Conservation (phyloP, 2,888 invertebrate genomes). For the Mamestra brassicae region DNA sequence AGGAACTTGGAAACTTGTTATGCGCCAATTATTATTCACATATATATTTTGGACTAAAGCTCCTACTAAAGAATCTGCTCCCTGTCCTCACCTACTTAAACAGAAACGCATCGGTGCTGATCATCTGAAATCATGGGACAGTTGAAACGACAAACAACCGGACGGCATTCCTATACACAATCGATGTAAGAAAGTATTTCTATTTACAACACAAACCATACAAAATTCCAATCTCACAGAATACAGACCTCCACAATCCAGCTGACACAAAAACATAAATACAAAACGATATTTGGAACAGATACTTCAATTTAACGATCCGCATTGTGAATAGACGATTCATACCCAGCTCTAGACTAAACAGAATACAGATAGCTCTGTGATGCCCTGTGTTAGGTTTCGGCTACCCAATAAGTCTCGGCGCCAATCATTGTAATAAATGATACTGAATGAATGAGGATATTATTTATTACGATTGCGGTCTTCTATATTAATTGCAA, state of each 20-base stretch:
- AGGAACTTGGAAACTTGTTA: no score
- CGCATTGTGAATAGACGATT: conserved; percentile 29
- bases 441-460: conserved; percentile 46
- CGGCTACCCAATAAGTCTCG: conserved; percentile 18
- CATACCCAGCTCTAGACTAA: conserved; percentile 54
- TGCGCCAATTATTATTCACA: no score
- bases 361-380: conserved; percentile 21
- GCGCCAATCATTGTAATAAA: conserved; percentile 41
- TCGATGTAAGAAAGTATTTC: no score
- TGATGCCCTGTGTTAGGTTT: conserved; percentile 27
- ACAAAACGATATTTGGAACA: conserved; percentile 42
- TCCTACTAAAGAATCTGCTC: not conserved
- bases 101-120: no score
- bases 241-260: conserved; percentile 1
- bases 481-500: conserved; percentile 38
- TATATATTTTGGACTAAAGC: not conserved
- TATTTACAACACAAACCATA: not conserved
- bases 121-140: not conserved
- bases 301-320: conserved; percentile 37
- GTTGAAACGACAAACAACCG: not conserved
- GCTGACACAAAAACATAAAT: conserved; percentile 38
- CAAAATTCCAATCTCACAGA: conserved; percentile 13
- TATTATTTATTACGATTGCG: conserved; percentile 33
- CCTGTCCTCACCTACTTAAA: no score
- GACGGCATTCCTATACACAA: not conserved